Evolutionary conservation across 2,113 vertebrate genomes (phyloP), one percentile per base, ranked within the genome.

Genomic region (Grammomys dolichurus): DNA sequence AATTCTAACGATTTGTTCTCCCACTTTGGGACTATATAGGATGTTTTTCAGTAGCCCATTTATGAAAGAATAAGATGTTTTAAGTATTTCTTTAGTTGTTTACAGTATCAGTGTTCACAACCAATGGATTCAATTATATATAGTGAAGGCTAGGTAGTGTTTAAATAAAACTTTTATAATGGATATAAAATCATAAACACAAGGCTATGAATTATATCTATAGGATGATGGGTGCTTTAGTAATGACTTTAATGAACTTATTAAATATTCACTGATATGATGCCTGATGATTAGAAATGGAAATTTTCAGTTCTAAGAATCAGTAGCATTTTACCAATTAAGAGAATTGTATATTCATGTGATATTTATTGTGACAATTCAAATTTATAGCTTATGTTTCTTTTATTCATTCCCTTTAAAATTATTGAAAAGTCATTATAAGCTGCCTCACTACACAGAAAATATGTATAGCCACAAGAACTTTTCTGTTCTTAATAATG

Each of bases 1-100:
- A 40, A 40, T 40, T 28, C 14, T 89, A 85, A 26, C 84, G n/a
- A 1, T 0, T 80, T n/a, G 2, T 16, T 70, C 6, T 40, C 65
- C 14, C 86, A 67, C 67, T 91, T 1, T 67, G 11, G 46, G 48
- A 43, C 14, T 28, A 69, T 19, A 75, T 13, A 8, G 1, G 11
- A 73, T 76, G 8, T 80, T 67, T 73, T 80, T 11, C 76, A 28
- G 19, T 26, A 56, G 24, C 76, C 54, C 3, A 77, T 58, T 10
- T 3, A 40, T 22, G 33, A 97, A 90, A 86, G 3, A 51, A 58
- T 84, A 82, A n/a, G n/a, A 76, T 40, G 0, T 90, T 85, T 90
- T 69, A 10, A 72, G 92, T 51, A 90, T 92, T 81, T 92, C 92
- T 36, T 81, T 46, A 88, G 7, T 46, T 85, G 10, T 70, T 80